Evolutionary conservation across 2,113 vertebrate species (phyloP).

Genomic region (Sardina pilchardus): DNA sequence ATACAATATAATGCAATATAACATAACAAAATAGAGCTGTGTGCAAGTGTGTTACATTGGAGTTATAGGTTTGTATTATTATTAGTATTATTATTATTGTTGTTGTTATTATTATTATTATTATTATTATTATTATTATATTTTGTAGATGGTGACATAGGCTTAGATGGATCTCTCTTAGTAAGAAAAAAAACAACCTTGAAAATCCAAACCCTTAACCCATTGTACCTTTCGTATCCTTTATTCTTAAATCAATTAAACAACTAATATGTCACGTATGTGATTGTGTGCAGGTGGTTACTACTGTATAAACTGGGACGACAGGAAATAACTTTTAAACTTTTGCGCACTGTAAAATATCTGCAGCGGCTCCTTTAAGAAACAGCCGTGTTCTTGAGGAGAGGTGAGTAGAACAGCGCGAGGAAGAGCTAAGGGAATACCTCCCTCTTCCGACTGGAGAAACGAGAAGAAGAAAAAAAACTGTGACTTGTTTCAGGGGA

Average conservation of each 20-base stretch:
- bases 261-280: not conserved
- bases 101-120: no score
- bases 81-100: no score
- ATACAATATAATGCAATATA: no score
- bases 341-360: not conserved
- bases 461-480: not conserved
- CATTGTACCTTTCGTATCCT: not conserved
- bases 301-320: not conserved
- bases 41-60: no score
- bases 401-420: slow-evolving; percentile 5
- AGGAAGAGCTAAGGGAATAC: not conserved
- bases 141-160: no score
- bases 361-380: not conserved
- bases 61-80: no score
- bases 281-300: not conserved
- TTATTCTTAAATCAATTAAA: not conserved
- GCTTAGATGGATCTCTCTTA: no score
- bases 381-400: not conserved
- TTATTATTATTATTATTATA: no score
- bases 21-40: no score
- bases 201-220: not conserved
- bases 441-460: not conserved
- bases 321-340: not conserved
- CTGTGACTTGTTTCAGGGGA: not conserved
- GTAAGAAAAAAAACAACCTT: not conserved